A percentile compares a stretch with the other conserved stretches of the same genome.
Evolutionary conservation across 2,113 vertebrate species (phyloP).

Genomic region (Ceyx melanurus): DNA sequence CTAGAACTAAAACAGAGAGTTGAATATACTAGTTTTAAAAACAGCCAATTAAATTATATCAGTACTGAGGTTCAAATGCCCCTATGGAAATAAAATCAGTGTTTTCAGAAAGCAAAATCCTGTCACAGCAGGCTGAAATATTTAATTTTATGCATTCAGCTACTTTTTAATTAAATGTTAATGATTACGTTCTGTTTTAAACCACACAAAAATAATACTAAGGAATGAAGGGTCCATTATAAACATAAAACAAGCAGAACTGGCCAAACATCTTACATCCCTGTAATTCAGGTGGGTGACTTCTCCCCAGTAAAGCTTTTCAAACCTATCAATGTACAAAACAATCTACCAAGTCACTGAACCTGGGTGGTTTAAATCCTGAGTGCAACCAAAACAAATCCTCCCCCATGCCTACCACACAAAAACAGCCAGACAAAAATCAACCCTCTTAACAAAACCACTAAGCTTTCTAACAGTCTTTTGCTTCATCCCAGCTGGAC

Average conservation of each 20-base stretch:
- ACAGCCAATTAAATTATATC: neutral
- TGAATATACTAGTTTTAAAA: neutral
- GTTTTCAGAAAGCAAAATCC: neutral
- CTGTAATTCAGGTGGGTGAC: neutral
- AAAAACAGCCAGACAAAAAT: neutral
- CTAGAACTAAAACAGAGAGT: neutral
- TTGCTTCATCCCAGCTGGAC: neutral
- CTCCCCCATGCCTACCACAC: neutral
- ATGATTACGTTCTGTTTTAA: neutral
- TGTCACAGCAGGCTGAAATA: neutral
- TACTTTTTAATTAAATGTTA: neutral
- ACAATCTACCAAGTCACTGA: neutral
- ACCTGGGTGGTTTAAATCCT: neutral
- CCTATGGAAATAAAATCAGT: neutral
- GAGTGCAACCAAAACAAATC: neutral
- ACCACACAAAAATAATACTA: neutral
- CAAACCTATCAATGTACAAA: neutral
- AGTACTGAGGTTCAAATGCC: neutral
- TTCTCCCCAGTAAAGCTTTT: neutral
- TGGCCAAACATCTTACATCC: neutral
- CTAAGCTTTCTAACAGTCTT: neutral
- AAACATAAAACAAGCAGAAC: neutral
- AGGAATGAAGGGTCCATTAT: neutral
- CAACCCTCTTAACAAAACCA: neutral
- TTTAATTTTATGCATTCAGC: neutral